Conservation (phyloP, 2,888 invertebrate species). For the Erebia palarica region DNA sequence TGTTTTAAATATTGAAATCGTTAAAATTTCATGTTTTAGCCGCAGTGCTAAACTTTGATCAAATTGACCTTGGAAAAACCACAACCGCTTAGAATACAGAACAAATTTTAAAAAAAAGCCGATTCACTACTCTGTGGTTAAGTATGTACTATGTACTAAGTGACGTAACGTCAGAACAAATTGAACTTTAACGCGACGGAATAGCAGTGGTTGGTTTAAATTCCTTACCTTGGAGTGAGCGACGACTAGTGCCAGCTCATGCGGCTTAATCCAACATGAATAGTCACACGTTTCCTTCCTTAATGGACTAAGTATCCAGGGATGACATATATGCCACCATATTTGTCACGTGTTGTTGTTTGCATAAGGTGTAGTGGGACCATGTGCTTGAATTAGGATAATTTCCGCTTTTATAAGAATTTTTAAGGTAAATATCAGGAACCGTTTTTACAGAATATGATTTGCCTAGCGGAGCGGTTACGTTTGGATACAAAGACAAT, state of each 20-base stretch:
- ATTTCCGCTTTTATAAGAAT: neutral
- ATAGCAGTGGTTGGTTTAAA: slow-evolving; percentile 8
- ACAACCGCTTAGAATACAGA: no score
- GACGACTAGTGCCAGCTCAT: slow-evolving; percentile 32
- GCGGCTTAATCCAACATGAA: slow-evolving; percentile 28
- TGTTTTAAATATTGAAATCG: no score
- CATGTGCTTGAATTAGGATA: neutral
- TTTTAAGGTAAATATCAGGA: neutral
- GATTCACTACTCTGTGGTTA: no score
- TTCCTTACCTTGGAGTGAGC: slow-evolving; percentile 14
- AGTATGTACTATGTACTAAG: no score
- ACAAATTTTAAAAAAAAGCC: no score
- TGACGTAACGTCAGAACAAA: neutral
- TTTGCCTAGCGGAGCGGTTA: no score
- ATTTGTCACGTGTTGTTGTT: neutral
- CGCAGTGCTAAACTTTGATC: neutral
- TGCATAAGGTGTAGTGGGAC: no score
- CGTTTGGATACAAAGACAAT: no score
- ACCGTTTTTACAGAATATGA: neutral
- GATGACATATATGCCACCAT: slow-evolving; percentile 8
- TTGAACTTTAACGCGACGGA: neutral
- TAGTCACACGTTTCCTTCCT: slow-evolving; percentile 31
- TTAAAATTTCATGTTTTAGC: neutral
- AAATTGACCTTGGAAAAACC: neutral
- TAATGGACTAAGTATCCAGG: slow-evolving; percentile 30